phyloP scores from a whole-genome alignment of 37 sponge, comb jelly and placozoan species.

The Theonella swinhoei region DNA sequence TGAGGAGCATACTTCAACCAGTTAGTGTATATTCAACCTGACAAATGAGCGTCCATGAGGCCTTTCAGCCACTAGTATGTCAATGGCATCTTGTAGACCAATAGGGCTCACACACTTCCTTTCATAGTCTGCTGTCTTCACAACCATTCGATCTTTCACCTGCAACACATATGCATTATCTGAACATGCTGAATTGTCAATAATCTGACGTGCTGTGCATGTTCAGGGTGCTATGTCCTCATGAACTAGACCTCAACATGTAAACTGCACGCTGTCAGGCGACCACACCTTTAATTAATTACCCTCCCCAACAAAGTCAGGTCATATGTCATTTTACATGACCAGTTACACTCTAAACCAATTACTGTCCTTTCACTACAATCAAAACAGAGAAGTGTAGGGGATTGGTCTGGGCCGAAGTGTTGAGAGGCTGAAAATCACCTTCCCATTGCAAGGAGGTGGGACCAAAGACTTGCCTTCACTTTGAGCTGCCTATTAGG shows the following conservation, averaged over 20 bases:
- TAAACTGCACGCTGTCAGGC: too few species aligned
- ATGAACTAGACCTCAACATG: too few species aligned
- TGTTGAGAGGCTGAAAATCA: too few species aligned
- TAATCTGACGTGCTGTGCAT: neutral
- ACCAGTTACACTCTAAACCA: too few species aligned
- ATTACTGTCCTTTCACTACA: too few species aligned
- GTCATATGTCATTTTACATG: too few species aligned
- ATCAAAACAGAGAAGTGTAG: too few species aligned
- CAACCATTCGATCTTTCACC: constrained; percentile 73
- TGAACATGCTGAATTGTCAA: neutral
- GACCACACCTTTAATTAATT: too few species aligned
- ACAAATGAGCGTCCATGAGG: constrained; percentile 79
- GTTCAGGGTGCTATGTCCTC: too few species aligned
- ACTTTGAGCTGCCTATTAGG: constrained; percentile 89
- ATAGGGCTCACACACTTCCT: constrained; percentile 62
- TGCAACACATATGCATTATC: neutral
- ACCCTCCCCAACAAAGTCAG: too few species aligned
- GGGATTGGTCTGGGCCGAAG: too few species aligned
- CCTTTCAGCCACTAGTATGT: constrained; percentile 51
- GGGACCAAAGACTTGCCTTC: constrained; percentile 36
- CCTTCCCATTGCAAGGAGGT: too few species aligned
- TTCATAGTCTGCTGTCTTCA: constrained; percentile 86
- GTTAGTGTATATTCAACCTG: constrained; percentile 47
- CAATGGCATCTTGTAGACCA: constrained; percentile 81
- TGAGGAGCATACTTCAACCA: neutral